A percentile compares a stretch with the other conserved stretches of the same genome.
Conservation (phyloP, 2,113 vertebrate species). For the Dinomys branickii region DNA sequence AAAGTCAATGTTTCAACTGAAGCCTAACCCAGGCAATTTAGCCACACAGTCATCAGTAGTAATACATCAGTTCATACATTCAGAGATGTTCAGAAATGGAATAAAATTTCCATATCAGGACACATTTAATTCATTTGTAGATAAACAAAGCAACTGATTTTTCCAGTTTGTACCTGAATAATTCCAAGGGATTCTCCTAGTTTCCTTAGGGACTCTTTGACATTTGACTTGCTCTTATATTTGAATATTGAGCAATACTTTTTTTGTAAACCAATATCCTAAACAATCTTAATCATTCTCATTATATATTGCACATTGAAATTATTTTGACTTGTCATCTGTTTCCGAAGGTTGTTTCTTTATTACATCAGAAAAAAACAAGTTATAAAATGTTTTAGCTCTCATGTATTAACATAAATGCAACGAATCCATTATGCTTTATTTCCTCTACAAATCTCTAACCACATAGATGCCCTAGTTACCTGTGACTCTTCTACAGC, state of each 20-base stretch:
- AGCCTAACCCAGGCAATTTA: constrained; percentile 22
- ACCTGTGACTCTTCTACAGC: neutral
- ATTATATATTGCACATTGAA: constrained; percentile 9
- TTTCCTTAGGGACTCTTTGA: neutral
- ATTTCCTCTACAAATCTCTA: neutral
- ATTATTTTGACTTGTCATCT: constrained; percentile 22
- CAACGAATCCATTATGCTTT: neutral
- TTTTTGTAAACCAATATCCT: constrained; percentile 13
- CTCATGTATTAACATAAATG: neutral
- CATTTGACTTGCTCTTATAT: neutral
- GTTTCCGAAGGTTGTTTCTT: constrained; percentile 40
- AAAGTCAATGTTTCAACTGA: neutral
- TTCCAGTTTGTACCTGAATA: constrained; percentile 6
- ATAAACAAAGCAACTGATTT: constrained; percentile 43
- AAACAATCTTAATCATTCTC: neutral
- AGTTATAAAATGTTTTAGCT: constrained; percentile 25
- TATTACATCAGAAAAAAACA: constrained; percentile 1
- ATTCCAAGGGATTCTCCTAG: neutral
- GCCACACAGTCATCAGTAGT: constrained; percentile 1
- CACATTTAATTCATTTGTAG: neutral
- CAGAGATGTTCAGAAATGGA: constrained; percentile 7
- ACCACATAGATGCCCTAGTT: neutral
- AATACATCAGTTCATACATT: neutral
- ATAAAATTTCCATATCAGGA: constrained; percentile 33
- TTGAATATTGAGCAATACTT: constrained; percentile 14